Evolutionary conservation across 2,797 vertebrate species (phyloP), one percentile per base, ranked within the genome.

Genomic region (Cossypha niveicapilla): DNA sequence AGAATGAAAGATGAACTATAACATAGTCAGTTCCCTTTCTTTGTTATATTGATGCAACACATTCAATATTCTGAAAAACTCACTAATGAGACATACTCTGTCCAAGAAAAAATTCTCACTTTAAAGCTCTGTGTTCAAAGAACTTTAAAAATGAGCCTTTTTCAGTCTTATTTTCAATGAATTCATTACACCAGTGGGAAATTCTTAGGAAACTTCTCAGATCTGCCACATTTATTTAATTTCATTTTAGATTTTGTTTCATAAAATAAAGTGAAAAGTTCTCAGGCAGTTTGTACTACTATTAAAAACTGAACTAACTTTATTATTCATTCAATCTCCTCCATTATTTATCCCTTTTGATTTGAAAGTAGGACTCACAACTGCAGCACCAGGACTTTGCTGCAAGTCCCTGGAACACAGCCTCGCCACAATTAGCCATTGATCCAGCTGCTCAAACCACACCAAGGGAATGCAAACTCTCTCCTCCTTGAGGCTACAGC

Each of bases 401-500:
- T 89, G 71, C 34, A 7, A 90, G 89, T 89, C 62, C 74, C 93
- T 92, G 86, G 91, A 96, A 96, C 11, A 2, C 72, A 94, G 86
- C 68, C 75, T 47, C 58, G 32, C 75, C 81, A 96, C 86, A 97
- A 93, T 96, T 96, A 96, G 78, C 90, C 93, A 89, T 19, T 57
- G 92, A 97, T 95, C 90, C 93, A 96, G 85, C 72, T 97, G 93
- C 89, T 87, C 18, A 0, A 63, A 63, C 80, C 63, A 89, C 7
- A 68, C 82, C 86, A 90, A 93, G 79, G 47, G 88, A 94, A 86
- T 10, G 25, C 84, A 88, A 88, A 86, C 78, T 94, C 92, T 74
- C 94, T 96, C 62, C 91, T 97, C 94, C 96, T 94, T 37, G 86
- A 97, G 95, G 93, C 91, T 92, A 91, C 79, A 83, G 57, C 66